Evolutionary conservation across 2,797 vertebrate genomes (phyloP), one percentile per base, ranked within the genome.

Genomic region (Molossus molossus): DNA sequence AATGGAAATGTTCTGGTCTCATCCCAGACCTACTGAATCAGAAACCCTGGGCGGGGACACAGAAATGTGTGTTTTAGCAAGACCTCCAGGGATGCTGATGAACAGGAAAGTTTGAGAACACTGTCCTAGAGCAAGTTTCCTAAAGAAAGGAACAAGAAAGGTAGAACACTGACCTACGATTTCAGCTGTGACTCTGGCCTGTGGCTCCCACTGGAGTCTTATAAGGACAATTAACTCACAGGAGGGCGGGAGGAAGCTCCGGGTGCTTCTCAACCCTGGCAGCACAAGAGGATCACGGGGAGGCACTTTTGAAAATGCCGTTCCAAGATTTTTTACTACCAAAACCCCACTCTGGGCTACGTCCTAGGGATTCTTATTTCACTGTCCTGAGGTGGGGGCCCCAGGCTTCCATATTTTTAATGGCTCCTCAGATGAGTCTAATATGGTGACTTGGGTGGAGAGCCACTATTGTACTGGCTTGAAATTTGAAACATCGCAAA

Each of bases 1-100:
- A 90, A 82, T 64, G 45, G 27, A 80, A 40, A 89, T 72, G 86
- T 14, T 80, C 50, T 57, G 29, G 48, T 94, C 75, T 73, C 6
- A 65, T 18, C 8, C 20, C 23, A 73, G 55, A 55, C 18, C 40
- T 67, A 64, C n/a, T 80, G 58, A 91, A 33, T 80, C 64, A 65
- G 90, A 96, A 83, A 67, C 45, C 64, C 37, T 76, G 29, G 18
- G 58, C 29, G 1, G 5, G 27, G 48, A 55, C 65, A 17, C 58
- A 55, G 84, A 45, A 88, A 93, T 48, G 25, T 80, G 60, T 84
- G n/a, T 72, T 91, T 79, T 33, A 73, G 84, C 87, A 95, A 91
- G 90, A 53, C 23, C 2, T 62, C 27, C 12, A 9, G 14, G 13
- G 50, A 85, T 89, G 89, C 79, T 62, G 69, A 70, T 12, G 17